These are phyloP conservation scores for Heteromurus nitidus DNA, from an alignment of 2,888 invertebrate species.

Conservation along the genomic window DNA sequence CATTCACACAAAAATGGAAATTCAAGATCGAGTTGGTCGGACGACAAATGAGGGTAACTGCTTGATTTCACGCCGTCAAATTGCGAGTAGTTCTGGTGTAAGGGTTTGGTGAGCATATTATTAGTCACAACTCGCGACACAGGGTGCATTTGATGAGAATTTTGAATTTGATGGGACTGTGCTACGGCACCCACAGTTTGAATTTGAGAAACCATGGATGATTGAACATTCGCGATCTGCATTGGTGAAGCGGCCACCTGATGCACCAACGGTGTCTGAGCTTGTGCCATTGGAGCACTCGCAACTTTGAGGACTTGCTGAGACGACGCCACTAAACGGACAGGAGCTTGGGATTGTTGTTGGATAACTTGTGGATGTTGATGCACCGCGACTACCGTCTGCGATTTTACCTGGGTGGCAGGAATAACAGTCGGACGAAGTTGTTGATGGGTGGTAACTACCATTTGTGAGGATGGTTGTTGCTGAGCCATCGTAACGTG, in stretches of 20 bases:
- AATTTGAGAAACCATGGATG: slow-evolving; percentile 26
- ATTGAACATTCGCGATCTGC: neutral
- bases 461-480: neutral
- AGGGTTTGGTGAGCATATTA: neutral
- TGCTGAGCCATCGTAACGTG: too few species aligned
- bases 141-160: slow-evolving; percentile 33
- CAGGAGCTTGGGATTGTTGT: slow-evolving; percentile 38
- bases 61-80: slow-evolving; percentile 55
- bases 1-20: slow-evolving; percentile 87
- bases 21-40: slow-evolving; percentile 67
- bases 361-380: slow-evolving; percentile 71
- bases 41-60: slow-evolving; percentile 51
- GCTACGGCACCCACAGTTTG: neutral
- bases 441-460: slow-evolving; percentile 5
- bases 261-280: neutral
- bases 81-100: neutral
- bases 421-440: slow-evolving; percentile 17
- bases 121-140: neutral
- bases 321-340: neutral
- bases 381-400: slow-evolving; percentile 66
- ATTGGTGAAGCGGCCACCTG: slow-evolving; percentile 3
- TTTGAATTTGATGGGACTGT: slow-evolving; percentile 44
- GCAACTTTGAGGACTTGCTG: slow-evolving; percentile 1
- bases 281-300: neutral
- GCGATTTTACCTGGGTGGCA: neutral